Evolutionary conservation across 2,797 vertebrate genomes (phyloP).

Genomic region (Falco biarmicus): DNA sequence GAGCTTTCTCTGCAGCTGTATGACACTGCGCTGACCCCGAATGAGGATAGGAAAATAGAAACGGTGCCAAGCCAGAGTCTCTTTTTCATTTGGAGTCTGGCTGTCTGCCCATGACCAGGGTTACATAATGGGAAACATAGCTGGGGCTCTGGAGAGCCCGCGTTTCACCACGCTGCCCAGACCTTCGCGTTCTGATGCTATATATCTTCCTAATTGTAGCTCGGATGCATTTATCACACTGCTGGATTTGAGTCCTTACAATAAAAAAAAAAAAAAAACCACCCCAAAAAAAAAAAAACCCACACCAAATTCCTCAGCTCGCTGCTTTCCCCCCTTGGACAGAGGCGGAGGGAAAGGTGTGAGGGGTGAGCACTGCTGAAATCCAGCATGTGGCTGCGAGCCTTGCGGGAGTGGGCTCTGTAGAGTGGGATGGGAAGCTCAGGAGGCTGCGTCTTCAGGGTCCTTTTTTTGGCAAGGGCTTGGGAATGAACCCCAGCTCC

Average conservation of each 20-base stretch:
- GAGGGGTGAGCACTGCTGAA: constrained; percentile 29
- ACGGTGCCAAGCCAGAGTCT: constrained; percentile 99
- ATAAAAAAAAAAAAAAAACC: constrained; percentile 73
- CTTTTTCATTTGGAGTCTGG: constrained; percentile 99
- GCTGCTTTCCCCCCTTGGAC: constrained; percentile 62
- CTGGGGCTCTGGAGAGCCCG: constrained; percentile 96
- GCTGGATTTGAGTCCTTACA: constrained; percentile 88
- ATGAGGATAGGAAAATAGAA: constrained; percentile 99
- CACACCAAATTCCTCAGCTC: constrained; percentile 70
- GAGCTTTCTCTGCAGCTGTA: constrained; percentile 99
- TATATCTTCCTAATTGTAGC: constrained; percentile 95
- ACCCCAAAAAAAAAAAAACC: not conserved
- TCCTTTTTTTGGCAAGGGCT: not conserved
- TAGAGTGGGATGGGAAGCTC: not conserved
- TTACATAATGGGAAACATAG: constrained; percentile 99
- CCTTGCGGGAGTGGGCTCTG: not conserved
- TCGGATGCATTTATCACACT: constrained; percentile 95
- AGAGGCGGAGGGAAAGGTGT: constrained; percentile 61
- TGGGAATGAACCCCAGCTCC: not conserved
- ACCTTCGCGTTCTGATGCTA: constrained; percentile 95
- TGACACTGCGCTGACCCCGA: constrained; percentile 99
- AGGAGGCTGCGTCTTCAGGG: not conserved
- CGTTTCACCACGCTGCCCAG: constrained; percentile 89
- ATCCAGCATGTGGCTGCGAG: not conserved
- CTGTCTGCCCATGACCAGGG: constrained; percentile 99